Evolutionary conservation across 2,797 vertebrate species (phyloP).

Genomic region (Acipenser oxyrinchus): DNA sequence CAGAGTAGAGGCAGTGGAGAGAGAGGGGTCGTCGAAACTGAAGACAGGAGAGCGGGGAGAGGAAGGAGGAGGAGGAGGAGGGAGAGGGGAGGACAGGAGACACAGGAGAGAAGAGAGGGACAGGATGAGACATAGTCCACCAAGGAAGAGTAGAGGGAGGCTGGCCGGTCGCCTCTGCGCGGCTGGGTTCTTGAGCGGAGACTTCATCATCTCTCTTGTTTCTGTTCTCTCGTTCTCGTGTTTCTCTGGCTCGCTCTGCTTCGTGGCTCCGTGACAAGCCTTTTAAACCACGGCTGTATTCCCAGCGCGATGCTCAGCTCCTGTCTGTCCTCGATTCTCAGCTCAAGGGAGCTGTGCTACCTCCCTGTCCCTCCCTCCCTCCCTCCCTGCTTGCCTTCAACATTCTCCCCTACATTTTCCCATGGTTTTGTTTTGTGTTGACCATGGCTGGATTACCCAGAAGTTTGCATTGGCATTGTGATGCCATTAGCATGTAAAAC

Average conservation of each 20-base stretch:
- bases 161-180: constrained; percentile 27
- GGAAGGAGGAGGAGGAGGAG: constrained; percentile 31
- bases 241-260: background rate
- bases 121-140: too few species aligned
- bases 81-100: constrained; percentile 51
- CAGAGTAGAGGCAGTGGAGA: constrained; percentile 67
- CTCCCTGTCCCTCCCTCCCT: constrained; percentile 40
- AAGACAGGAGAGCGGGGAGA: constrained; percentile 51
- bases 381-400: background rate
- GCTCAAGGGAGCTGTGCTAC: constrained; percentile 42
- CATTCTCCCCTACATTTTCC: background rate
- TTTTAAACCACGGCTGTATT: too few species aligned
- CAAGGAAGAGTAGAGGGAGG: background rate
- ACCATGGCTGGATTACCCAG: too few species aligned
- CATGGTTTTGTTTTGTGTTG: too few species aligned
- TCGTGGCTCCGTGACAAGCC: background rate
- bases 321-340: constrained; percentile 39
- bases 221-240: constrained; percentile 1
- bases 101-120: constrained; percentile 42
- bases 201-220: background rate
- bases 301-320: constrained; percentile 5
- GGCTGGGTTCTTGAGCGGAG: constrained; percentile 26
- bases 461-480: too few species aligned
- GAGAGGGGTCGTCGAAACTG: constrained; percentile 70
- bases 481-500: too few species aligned